Evolutionary conservation across 2,888 invertebrate genomes (phyloP), one percentile per base, ranked within the genome.

Genomic region (Petrolisthes cinctipes): DNA sequence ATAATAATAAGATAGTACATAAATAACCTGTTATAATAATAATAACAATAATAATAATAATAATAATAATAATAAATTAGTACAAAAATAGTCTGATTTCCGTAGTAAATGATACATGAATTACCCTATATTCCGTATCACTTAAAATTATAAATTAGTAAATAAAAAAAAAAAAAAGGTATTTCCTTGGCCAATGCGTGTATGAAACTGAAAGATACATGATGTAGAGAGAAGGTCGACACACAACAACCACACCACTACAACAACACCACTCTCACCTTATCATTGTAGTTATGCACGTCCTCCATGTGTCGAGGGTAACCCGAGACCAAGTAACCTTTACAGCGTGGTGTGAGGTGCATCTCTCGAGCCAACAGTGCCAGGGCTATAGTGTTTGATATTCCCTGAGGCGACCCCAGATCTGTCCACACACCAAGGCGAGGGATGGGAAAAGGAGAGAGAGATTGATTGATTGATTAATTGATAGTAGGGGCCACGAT

Each of bases 301-400:
- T 97, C 97, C 89, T 97, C 94, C 97, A 97, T 97, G 91, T 96
- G 97, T 91, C 97, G 94, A 53, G 97, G 97, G 94, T 97, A 97
- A 76, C 97, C 97, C 84, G 97, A 97, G 90, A 97, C 95, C 85
- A 97, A 95, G 94, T 96, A 97, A 0, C 97, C 96, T 94, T 73
- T 71, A 57, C 87, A 87, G 66, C 89, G 85, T 17, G 89, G 88
- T 2, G 89, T 85, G 14, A 86, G 54, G 73, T 90, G 90, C 68
- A 90, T 86, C 82, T 90, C 90, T n/a, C 90, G 87, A 11, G 90
- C 90, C 71, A 90, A 86, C 23, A 90, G 86, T 7, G 90, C 90
- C 66, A 90, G 73, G 5, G 89, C 88, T 71, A 90, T 88, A 81
- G 80, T 87, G 17, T 87, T 80, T 0, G 90, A 89, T 61, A 90